Conservation (phyloP, 2,888 invertebrate species). For the Oligia strigilis region DNA sequence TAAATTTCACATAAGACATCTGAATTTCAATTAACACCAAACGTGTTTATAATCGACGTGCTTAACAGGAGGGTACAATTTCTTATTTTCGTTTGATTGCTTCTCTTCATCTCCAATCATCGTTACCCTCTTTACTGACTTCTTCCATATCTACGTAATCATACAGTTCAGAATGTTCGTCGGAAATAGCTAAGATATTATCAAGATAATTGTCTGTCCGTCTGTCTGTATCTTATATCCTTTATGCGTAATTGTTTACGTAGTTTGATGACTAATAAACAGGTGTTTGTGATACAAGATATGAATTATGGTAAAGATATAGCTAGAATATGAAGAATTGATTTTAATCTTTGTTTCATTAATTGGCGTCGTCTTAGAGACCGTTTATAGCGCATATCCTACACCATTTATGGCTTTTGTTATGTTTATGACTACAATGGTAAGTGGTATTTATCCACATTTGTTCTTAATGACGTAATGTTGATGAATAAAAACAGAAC, state of each 20-base stretch:
- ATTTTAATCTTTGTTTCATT: slow-evolving; percentile 57
- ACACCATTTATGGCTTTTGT: slow-evolving; percentile 47
- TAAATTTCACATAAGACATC: slow-evolving; percentile 5
- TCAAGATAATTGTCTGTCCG: slow-evolving; percentile 58
- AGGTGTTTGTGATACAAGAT: slow-evolving; percentile 72
- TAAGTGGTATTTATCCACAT: slow-evolving; percentile 28
- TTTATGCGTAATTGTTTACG: slow-evolving; percentile 63
- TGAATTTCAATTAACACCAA: slow-evolving; percentile 38
- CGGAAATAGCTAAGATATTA: slow-evolving; percentile 54
- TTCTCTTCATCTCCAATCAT: slow-evolving; percentile 15
- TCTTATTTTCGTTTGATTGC: slow-evolving; percentile 20
- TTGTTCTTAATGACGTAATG: slow-evolving; percentile 25
- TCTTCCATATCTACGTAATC: slow-evolving; percentile 14
- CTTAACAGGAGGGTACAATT: slow-evolving; percentile 14
- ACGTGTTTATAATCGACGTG: slow-evolving; percentile 25
- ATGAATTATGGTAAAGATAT: slow-evolving; percentile 48
- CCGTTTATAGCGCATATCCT: slow-evolving; percentile 45
- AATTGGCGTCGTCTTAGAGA: slow-evolving; percentile 30
- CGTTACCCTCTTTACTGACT: background rate
- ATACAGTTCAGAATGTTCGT: slow-evolving; percentile 49
- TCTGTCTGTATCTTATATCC: slow-evolving; percentile 52
- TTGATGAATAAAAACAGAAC: slow-evolving; percentile 10
- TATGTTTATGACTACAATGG: slow-evolving; percentile 41
- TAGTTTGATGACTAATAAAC: slow-evolving; percentile 72
- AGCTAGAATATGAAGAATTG: slow-evolving; percentile 42